A percentile compares a stretch with the other conserved stretches of the same genome.
Conservation (phyloP, 2,797 vertebrate species). For the Ceryle rudis region DNA sequence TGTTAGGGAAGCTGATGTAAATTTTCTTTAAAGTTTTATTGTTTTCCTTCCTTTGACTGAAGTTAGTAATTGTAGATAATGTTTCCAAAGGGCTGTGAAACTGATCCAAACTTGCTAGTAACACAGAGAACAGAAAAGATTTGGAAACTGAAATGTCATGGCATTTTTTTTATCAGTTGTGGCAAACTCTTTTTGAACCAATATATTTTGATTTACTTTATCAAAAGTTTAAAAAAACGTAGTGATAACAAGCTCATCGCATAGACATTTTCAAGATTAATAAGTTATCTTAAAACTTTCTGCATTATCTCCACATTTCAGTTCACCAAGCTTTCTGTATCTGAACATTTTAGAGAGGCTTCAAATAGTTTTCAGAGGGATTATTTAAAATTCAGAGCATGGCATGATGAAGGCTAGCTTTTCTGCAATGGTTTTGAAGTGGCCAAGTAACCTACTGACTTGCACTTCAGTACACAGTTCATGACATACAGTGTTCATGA, state of each 20-base stretch:
- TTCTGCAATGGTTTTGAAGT: not conserved
- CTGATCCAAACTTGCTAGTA: not conserved
- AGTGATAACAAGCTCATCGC: constrained; percentile 14
- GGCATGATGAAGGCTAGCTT: not conserved
- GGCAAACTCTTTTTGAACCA: not conserved
- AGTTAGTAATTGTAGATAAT: not conserved
- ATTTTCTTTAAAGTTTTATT: not conserved
- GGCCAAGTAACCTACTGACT: constrained; percentile 33
- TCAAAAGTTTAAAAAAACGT: not conserved
- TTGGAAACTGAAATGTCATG: constrained; percentile 8
- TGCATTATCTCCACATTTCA: constrained; percentile 6
- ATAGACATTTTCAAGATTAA: not conserved
- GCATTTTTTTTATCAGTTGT: not conserved
- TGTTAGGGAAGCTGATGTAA: not conserved
- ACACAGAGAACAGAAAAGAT: not conserved
- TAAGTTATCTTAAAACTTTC: constrained; percentile 12
- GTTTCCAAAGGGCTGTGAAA: not conserved
- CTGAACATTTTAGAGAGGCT: not conserved
- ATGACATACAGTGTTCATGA: not conserved
- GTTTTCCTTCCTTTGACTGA: not conserved
- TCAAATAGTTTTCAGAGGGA: not conserved
- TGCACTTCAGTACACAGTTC: not conserved
- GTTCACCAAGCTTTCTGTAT: not conserved
- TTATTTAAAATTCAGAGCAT: constrained; percentile 32
- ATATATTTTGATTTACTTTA: constrained; percentile 35